Conservation (phyloP, 2,797 vertebrate genomes). For the Danionella dracula region DNA sequence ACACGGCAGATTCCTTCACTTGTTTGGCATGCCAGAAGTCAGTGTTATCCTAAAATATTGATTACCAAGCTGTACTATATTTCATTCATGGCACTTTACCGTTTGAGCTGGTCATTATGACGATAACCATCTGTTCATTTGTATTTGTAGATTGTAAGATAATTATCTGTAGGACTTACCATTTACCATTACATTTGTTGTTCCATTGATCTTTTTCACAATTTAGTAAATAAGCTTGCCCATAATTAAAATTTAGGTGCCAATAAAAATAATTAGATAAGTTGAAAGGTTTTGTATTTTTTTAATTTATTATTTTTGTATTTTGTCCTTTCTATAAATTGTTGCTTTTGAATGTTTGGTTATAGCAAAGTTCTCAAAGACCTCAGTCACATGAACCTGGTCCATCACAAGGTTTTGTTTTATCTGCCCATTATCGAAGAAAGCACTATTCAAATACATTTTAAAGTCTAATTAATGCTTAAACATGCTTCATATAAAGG, state of each 20-base stretch:
- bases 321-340: background rate
- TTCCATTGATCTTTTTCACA: too few species aligned
- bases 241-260: too few species aligned
- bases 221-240: too few species aligned
- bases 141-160: background rate
- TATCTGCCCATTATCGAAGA: too few species aligned
- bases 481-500: background rate
- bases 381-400: background rate
- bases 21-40: background rate
- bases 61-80: background rate
- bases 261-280: too few species aligned
- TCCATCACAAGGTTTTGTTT: slow-evolving; percentile 4
- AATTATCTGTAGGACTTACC: background rate
- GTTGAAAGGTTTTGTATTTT: too few species aligned
- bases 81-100: background rate
- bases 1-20: background rate
- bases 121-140: background rate
- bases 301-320: too few species aligned
- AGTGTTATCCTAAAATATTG: background rate
- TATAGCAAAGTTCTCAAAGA: background rate
- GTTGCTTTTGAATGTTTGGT: background rate
- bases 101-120: background rate
- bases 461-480: too few species aligned
- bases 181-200: too few species aligned
- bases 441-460: too few species aligned